Conservation (phyloP, 92 coral and sea anemone genomes). For the Blastomussa wellsi region DNA sequence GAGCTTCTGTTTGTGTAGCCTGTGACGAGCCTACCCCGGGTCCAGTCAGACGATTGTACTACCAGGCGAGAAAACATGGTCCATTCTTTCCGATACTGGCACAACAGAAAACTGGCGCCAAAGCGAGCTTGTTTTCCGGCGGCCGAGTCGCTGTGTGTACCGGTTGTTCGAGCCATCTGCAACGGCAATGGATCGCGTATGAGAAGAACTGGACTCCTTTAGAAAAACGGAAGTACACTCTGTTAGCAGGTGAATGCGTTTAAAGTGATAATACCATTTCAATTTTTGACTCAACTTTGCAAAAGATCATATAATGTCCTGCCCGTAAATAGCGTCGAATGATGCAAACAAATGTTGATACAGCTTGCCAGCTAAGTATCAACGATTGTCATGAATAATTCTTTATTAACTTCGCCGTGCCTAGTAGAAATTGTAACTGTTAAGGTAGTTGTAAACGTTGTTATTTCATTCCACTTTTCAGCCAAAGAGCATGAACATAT, state of each 20-base stretch:
- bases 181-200: slow-evolving; percentile 86
- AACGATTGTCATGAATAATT: background rate
- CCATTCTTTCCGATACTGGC: slow-evolving; percentile 90
- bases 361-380: slow-evolving; percentile 9
- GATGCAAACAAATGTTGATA: slow-evolving; percentile 4
- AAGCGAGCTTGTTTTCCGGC: slow-evolving; percentile 66
- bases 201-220: slow-evolving; percentile 86
- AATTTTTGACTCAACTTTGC: background rate
- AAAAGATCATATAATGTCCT: background rate
- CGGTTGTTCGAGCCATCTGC: slow-evolving; percentile 89
- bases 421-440: background rate
- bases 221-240: slow-evolving; percentile 74
- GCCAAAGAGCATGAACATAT: background rate
- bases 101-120: slow-evolving; percentile 61
- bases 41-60: slow-evolving; percentile 82
- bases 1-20: slow-evolving; percentile 66
- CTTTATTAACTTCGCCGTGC: background rate
- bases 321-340: background rate
- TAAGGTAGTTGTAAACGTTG: background rate
- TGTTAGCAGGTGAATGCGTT: slow-evolving; percentile 67
- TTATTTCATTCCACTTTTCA: background rate
- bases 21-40: slow-evolving; percentile 93
- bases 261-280: background rate
- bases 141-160: slow-evolving; percentile 87
- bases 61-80: slow-evolving; percentile 83